Conservation (phyloP, 2,113 vertebrate species). For the Kobus ellipsiprymnus region DNA sequence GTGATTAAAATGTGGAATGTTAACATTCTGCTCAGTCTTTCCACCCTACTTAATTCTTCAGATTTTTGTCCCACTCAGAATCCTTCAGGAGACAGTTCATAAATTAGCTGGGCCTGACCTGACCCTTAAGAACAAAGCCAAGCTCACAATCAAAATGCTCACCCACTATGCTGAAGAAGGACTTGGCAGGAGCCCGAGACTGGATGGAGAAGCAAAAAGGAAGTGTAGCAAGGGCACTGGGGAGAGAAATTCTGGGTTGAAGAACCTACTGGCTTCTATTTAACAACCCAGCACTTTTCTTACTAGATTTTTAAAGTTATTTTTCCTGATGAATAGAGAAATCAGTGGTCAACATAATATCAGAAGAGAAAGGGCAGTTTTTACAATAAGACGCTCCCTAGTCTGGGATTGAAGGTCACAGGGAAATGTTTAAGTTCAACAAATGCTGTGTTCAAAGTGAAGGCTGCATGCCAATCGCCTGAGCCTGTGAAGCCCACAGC, state of each 20-base stretch:
- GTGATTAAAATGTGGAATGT: neutral
- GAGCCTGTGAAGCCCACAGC: neutral
- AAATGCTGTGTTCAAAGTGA: neutral
- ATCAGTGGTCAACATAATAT: neutral
- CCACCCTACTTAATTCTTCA: neutral
- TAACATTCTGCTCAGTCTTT: neutral
- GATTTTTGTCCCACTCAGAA: neutral
- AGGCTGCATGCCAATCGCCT: accelerated
- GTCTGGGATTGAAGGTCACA: constrained; percentile 7
- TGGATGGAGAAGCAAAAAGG: neutral
- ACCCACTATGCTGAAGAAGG: neutral
- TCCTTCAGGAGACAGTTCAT: neutral
- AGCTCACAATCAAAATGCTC: neutral
- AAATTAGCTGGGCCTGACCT: constrained; percentile 37
- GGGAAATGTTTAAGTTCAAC: neutral
- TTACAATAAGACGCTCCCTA: constrained; percentile 5
- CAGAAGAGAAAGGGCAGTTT: constrained; percentile 31
- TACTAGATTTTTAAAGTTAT: constrained; percentile 50
- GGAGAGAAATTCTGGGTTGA: neutral
- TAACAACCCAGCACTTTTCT: neutral
- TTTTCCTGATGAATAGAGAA: constrained; percentile 57
- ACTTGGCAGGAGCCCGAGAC: neutral
- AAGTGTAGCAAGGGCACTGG: neutral
- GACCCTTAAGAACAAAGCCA: constrained; percentile 14
- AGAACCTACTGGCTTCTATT: neutral